phyloP scores from a whole-genome alignment of 64 coral and sea anemone genomes.

The Trachythela sp. region DNA sequence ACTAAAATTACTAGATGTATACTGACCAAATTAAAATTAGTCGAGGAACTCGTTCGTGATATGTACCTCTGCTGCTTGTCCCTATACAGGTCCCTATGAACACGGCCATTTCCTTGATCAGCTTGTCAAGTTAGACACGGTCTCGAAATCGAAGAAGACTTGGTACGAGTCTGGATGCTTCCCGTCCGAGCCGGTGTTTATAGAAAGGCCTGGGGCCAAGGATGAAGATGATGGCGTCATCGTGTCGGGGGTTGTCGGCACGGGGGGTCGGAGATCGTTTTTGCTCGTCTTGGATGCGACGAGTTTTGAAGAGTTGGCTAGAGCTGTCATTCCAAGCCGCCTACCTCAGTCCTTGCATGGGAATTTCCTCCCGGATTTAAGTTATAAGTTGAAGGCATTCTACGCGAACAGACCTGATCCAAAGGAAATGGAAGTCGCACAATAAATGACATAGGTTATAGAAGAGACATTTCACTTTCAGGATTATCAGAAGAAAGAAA shows the following conservation, averaged over 20 bases:
- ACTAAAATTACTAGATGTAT: too few species aligned
- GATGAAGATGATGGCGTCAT: conserved; percentile 15
- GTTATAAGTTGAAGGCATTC: not conserved
- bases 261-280: not conserved
- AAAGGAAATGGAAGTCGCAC: not conserved
- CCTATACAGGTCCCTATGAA: not conserved
- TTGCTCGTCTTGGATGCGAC: not conserved
- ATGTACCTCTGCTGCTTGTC: too few species aligned
- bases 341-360: conserved; percentile 8
- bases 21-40: too few species aligned
- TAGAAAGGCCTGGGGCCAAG: not conserved
- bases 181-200: conserved; percentile 16
- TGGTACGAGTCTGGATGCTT: conserved; percentile 2
- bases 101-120: not conserved
- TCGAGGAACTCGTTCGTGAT: too few species aligned
- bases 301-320: not conserved
- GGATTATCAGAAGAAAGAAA: too few species aligned
- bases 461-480: too few species aligned
- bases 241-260: not conserved
- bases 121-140: not conserved
- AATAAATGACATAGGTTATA: not conserved
- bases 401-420: not conserved
- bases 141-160: not conserved
- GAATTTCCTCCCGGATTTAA: conserved; percentile 1
- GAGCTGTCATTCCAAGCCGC: not conserved